These are phyloP conservation scores for Benitochromis conjunctus DNA, from an alignment of 2,113 vertebrate species.

Conservation along the genomic window DNA sequence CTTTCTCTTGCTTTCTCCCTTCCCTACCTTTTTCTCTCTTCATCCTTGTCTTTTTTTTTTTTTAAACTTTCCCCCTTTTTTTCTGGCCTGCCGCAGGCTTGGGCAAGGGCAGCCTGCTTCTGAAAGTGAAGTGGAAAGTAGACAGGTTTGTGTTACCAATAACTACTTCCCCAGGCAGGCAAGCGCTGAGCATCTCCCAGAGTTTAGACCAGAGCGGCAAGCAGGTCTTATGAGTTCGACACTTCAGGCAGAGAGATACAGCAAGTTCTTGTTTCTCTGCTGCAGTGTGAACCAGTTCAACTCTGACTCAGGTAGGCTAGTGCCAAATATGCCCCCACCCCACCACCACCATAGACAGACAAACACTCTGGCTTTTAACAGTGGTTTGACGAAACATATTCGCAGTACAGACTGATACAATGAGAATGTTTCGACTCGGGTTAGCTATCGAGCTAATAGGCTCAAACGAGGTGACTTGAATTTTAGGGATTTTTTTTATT, in stretches of 20 bases:
- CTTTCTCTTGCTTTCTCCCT: not conserved
- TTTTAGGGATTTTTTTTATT: not conserved
- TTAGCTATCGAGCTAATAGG: not conserved
- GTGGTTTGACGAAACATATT: constrained; percentile 53
- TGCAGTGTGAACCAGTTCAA: constrained; percentile 39
- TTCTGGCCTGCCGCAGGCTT: constrained; percentile 32
- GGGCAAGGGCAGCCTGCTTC: constrained; percentile 33
- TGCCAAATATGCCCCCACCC: constrained; percentile 31
- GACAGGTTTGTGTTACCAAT: constrained; percentile 49
- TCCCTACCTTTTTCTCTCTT: not conserved
- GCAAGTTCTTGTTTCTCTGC: constrained; percentile 13
- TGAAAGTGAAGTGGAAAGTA: constrained; percentile 47
- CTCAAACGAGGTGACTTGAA: not conserved
- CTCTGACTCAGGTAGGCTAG: constrained; percentile 50
- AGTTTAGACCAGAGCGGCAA: constrained; percentile 23
- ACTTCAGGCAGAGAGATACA: constrained; percentile 10
- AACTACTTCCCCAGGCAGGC: constrained; percentile 40
- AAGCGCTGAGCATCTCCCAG: not conserved
- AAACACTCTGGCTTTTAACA: constrained; percentile 32
- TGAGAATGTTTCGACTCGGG: constrained; percentile 17
- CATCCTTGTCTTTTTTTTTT: not conserved
- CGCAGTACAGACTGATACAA: constrained; percentile 37
- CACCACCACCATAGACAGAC: not conserved
- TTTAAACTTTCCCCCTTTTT: not conserved
- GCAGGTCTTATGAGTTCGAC: constrained; percentile 27